phyloP scores from a whole-genome alignment of 2,888 invertebrate genomes.

The Monoplex corrugatus region DNA sequence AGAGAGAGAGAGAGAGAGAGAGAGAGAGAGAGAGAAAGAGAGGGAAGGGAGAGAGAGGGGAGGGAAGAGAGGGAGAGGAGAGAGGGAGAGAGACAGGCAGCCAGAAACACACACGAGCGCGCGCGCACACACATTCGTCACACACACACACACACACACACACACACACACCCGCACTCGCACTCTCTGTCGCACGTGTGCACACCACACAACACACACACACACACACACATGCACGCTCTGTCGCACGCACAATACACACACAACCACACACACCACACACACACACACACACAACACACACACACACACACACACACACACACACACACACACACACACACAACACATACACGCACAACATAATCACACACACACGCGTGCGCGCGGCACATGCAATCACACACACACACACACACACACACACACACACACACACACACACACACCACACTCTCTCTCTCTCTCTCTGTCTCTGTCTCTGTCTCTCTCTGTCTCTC shows the following conservation, averaged over 20 bases:
- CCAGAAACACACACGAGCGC: not conserved
- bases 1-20: no score
- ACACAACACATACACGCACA: no score
- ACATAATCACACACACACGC: no score
- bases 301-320: not conserved
- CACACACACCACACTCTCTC: not conserved
- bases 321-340: not conserved
- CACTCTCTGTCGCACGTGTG: not conserved
- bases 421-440: slow-evolving; percentile 1
- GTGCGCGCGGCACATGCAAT: no score
- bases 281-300: no score
- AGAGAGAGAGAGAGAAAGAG: no score
- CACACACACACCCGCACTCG: not conserved
- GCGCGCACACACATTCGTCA: not conserved
- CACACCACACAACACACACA: slow-evolving; percentile 1
- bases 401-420: slow-evolving; percentile 17
- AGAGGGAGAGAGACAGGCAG: no score
- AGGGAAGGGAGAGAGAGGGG: no score
- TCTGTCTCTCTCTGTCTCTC: not conserved
- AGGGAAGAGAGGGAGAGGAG: no score
- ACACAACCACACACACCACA: no score
- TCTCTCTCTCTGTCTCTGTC: not conserved
- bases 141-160: not conserved
- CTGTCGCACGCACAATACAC: no score
- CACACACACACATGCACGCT: not conserved